Evolutionary conservation across 2,888 invertebrate genomes (phyloP).

Genomic region (Seladonia tumulorum): DNA sequence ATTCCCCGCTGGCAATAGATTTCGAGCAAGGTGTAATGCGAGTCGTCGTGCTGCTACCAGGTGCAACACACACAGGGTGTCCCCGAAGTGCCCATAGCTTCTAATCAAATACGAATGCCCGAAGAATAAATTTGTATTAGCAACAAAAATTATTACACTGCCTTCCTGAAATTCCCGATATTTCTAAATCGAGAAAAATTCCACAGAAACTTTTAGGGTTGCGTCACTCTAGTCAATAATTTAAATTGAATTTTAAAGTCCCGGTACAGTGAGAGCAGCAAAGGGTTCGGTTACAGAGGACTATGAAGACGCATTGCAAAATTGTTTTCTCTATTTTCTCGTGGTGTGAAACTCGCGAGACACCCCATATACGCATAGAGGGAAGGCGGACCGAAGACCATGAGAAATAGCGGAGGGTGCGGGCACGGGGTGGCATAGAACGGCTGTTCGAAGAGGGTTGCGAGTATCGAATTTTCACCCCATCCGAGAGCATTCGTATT

Average conservation of each 20-base stretch:
- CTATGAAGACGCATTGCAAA: neutral
- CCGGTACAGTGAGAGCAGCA: no score
- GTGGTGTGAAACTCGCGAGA: neutral
- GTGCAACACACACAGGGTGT: conserved; percentile 37
- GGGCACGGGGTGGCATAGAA: conserved; percentile 37
- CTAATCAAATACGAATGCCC: neutral
- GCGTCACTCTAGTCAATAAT: neutral
- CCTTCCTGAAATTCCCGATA: neutral
- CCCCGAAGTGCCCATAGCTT: neutral
- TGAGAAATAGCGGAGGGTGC: conserved; percentile 38
- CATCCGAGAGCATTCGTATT: conserved; percentile 76
- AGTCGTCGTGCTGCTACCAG: conserved; percentile 42
- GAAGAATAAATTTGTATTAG: neutral
- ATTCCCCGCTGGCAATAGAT: conserved; percentile 78
- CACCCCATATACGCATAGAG: conserved; percentile 43
- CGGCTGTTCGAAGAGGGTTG: conserved; percentile 51
- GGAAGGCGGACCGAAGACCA: conserved; percentile 42
- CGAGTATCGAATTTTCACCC: conserved; percentile 78
- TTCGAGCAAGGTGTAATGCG: conserved; percentile 77
- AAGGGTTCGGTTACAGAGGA: neutral
- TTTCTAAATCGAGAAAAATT: neutral
- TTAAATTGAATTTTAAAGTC: neutral
- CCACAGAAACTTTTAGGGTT: neutral
- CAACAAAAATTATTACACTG: neutral
- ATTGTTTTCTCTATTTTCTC: neutral